Conservation (phyloP, 2,888 invertebrate species). For the Didymodactylos carnosus region DNA sequence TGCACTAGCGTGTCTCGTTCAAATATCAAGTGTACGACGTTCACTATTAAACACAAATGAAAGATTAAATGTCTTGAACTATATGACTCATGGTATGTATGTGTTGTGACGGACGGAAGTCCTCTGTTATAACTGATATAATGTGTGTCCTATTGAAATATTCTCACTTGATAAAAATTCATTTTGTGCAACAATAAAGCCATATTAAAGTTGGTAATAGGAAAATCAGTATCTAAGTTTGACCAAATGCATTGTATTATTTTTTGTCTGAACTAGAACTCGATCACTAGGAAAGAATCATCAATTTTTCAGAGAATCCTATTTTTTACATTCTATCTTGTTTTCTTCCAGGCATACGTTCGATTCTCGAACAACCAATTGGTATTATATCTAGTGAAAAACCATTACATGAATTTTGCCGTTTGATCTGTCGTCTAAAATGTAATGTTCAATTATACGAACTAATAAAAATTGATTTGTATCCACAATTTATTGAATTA, state of each 20-base stretch:
- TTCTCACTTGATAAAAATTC: too few relatives aligned
- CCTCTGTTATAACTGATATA: too few relatives aligned
- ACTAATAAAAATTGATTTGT: constrained; percentile 82
- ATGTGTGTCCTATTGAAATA: too few relatives aligned
- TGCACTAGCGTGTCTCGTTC: constrained; percentile 72
- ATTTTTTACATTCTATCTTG: not conserved
- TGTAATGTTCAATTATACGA: constrained; percentile 94
- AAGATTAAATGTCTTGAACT: constrained; percentile 70
- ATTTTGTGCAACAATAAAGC: too few relatives aligned
- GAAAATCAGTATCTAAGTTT: too few relatives aligned
- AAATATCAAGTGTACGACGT: constrained; percentile 77
- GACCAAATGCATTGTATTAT: too few relatives aligned
- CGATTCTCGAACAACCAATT: not conserved
- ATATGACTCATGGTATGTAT: constrained; percentile 55
- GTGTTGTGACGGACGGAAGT: too few relatives aligned
- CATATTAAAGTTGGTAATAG: too few relatives aligned
- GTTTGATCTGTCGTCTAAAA: constrained; percentile 76
- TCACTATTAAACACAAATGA: constrained; percentile 86
- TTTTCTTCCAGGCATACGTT: constrained; percentile 41
- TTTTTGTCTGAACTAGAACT: too few relatives aligned
- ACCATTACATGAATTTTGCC: constrained; percentile 96
- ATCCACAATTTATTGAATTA: constrained; percentile 72
- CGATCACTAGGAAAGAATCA: too few relatives aligned
- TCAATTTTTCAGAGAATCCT: not conserved
- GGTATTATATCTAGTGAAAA: constrained; percentile 56